Percentiles rank a stretch among this genome's conserved stretches.
phyloP scores from a whole-genome alignment of 2,888 invertebrate species.

The Globia sparganii region DNA sequence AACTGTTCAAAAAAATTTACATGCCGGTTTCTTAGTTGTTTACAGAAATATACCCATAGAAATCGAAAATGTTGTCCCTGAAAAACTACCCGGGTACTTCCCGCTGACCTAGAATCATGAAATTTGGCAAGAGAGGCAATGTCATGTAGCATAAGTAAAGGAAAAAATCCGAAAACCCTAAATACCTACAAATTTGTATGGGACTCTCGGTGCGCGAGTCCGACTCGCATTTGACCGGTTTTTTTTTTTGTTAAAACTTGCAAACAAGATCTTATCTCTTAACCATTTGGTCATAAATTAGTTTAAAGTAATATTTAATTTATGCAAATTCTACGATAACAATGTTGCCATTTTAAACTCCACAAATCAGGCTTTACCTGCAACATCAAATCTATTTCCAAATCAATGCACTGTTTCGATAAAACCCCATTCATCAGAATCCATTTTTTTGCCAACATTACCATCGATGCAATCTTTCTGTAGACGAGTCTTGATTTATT shows the following conservation, averaged over 20 bases:
- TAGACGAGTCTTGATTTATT: slow-evolving; percentile 81
- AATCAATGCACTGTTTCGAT: not conserved
- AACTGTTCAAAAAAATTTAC: too few relatives aligned
- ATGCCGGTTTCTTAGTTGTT: too few relatives aligned
- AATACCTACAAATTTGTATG: too few relatives aligned
- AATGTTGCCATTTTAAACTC: not conserved
- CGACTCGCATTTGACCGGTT: too few relatives aligned
- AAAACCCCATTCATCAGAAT: slow-evolving; percentile 9
- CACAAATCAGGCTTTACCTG: slow-evolving; percentile 1
- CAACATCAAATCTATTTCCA: not conserved
- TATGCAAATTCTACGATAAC: not conserved
- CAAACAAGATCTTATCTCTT: not conserved
- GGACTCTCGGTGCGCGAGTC: too few relatives aligned
- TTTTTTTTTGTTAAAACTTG: not conserved
- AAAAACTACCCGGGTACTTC: too few relatives aligned
- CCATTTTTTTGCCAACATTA: slow-evolving; percentile 69
- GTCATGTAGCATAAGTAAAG: too few relatives aligned
- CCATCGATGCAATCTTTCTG: slow-evolving; percentile 77
- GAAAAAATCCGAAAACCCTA: too few relatives aligned
- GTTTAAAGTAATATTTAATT: not conserved
- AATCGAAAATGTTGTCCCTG: too few relatives aligned
- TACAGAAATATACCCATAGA: too few relatives aligned
- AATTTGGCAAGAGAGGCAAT: too few relatives aligned
- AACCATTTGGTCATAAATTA: not conserved
- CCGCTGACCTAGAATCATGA: too few relatives aligned